These are phyloP conservation scores for Odontocolon sp. DNA, from an alignment of 2,888 invertebrate genomes.

Conservation along the genomic window DNA sequence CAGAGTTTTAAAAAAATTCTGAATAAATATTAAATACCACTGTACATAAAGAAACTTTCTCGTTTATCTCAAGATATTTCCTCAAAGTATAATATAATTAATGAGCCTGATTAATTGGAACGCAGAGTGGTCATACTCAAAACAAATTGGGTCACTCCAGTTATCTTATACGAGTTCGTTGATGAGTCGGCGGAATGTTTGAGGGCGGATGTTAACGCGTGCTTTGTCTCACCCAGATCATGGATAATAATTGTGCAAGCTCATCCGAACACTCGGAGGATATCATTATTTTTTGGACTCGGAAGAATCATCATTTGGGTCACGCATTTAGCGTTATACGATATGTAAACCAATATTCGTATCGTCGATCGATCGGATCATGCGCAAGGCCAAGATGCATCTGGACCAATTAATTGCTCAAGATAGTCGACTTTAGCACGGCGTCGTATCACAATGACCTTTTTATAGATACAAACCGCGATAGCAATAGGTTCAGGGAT, in stretches of 20 bases:
- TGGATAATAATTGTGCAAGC: conserved; percentile 11
- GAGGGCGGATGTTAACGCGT: neutral
- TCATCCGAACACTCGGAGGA: conserved; percentile 7
- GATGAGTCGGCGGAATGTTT: conserved; percentile 12
- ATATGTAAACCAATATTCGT: conserved; percentile 3
- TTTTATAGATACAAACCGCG: neutral
- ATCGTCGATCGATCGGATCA: conserved; percentile 49
- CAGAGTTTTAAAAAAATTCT: too few species aligned
- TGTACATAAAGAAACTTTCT: too few species aligned
- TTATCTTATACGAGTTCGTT: conserved; percentile 18
- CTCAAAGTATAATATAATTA: neutral
- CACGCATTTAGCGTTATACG: conserved; percentile 38
- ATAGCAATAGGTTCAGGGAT: neutral
- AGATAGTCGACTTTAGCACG: conserved; percentile 36
- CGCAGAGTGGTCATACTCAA: neutral
- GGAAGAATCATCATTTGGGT: conserved; percentile 1
- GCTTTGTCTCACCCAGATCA: conserved; percentile 36
- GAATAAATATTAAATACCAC: too few species aligned
- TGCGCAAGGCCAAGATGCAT: conserved; percentile 20
- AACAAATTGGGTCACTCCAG: conserved; percentile 20
- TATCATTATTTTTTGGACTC: conserved; percentile 8
- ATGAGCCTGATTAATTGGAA: neutral
- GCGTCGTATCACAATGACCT: conserved; percentile 6
- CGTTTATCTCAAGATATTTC: too few species aligned
- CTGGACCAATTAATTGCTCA: conserved; percentile 4